Evolutionary conservation across 2,113 vertebrate species (phyloP), one percentile per base, ranked within the genome.

Genomic region (Alosa alosa): DNA sequence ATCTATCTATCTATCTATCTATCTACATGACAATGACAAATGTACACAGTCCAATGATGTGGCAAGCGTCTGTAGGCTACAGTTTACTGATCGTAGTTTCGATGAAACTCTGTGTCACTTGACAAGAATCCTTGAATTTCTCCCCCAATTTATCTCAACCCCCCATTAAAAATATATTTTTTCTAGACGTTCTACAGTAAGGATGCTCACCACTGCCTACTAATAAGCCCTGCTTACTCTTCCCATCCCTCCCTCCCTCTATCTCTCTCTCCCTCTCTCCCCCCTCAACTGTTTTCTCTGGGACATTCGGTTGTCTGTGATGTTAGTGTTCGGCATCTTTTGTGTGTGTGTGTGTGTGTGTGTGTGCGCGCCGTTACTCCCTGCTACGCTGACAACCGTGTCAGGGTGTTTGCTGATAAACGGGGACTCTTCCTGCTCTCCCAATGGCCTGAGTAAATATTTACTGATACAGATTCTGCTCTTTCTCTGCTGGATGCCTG

Each of bases 391-490:
- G 86, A 84, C 86, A 52, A 50, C 7, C 50, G 18, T 87, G 78
- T 85, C 6, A 55, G 81, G 84, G 50, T 13, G 68, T 86, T 84
- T n/a, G 22, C 81, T 86, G 83, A 86, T 86, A 87, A 89, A 84
- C 36, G 36, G n/a, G 39, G 57, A 68, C 81, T 86, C 81, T 25
- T 87, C 46, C 45, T 31, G 45, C 83, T 88, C 55, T 86, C 49
- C 72, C 83, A 5, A 5, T 9, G 68, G 84, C 46, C 68, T 86
- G 83, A 84, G 83, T 86, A 88, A 88, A 89, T 89, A 82, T 89
- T 88, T 87, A 87, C 75, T 78, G 83, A 81, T 50, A 45, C 18
- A 84, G 64, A 84, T 82, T 44, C 86, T 84, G 84, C 31, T 10
- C 81, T 86, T 39, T 82, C 46, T 81, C 85, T 81, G 39, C 5